These are phyloP conservation scores for Onthophagus sagittarius DNA, from an alignment of 2,888 invertebrate genomes.

Conservation along the genomic window DNA sequence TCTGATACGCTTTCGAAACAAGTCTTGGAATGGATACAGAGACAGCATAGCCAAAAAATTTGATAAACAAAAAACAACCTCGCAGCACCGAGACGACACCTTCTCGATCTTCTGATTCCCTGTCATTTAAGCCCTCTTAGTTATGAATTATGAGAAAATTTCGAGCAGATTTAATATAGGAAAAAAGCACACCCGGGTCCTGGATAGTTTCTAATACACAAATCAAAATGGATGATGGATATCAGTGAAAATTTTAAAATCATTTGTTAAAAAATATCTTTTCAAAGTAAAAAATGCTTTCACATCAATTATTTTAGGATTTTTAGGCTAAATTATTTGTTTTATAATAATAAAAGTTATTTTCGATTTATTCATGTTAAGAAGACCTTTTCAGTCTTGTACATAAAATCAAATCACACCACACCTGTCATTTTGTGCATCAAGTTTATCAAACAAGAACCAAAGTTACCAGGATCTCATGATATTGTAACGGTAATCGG, in stretches of 20 bases:
- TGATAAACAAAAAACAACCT: slow-evolving; percentile 7
- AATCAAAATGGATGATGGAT: background rate
- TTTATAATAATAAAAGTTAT: slow-evolving; percentile 4
- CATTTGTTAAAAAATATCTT: background rate
- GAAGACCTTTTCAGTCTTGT: background rate
- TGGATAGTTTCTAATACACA: background rate
- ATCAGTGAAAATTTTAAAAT: background rate
- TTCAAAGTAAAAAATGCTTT: too few relatives aligned
- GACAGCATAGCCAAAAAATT: background rate
- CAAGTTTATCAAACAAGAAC: slow-evolving; percentile 44
- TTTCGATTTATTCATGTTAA: background rate
- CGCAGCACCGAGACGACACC: slow-evolving; percentile 16
- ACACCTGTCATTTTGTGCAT: slow-evolving; percentile 37
- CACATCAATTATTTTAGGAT: background rate
- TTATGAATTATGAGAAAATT: slow-evolving; percentile 49
- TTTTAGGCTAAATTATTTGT: background rate
- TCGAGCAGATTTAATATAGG: slow-evolving; percentile 34
- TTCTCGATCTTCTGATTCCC: slow-evolving; percentile 41
- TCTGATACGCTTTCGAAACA: background rate
- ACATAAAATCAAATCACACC: slow-evolving; percentile 20
- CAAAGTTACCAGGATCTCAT: slow-evolving; percentile 30
- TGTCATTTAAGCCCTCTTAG: slow-evolving; percentile 46
- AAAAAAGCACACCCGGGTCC: background rate
- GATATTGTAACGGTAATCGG: slow-evolving; percentile 9
- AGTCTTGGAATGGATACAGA: background rate